Percentiles rank a stretch among this genome's conserved stretches.
Conservation (phyloP, 2,888 invertebrate genomes). For the Plagodis dolabraria region DNA sequence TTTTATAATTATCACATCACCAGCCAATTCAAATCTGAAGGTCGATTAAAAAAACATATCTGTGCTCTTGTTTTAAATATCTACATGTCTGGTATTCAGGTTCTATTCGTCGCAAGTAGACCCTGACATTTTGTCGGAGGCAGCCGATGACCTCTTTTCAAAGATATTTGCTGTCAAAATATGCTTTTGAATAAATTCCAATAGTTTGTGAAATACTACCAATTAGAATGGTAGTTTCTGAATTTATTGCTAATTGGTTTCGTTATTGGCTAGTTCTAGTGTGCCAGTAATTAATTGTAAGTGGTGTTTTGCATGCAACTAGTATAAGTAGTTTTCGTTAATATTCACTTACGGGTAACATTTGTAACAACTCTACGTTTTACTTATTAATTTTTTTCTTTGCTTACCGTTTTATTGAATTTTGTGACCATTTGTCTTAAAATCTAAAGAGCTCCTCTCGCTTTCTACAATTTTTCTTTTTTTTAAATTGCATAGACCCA, state of each 20-base stretch:
- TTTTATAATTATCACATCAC: no score
- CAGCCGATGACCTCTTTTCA: slow-evolving; percentile 63
- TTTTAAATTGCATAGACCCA: no score
- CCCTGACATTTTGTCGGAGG: slow-evolving; percentile 76
- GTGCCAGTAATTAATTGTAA: slow-evolving; percentile 21
- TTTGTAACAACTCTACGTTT: no score
- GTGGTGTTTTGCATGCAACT: slow-evolving; percentile 20
- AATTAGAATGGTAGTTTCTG: slow-evolving; percentile 37
- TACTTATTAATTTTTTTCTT: no score
- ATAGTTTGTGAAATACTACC: slow-evolving; percentile 39
- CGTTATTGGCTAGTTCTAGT: slow-evolving; percentile 27
- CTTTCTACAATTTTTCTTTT: no score
- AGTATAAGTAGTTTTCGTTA: not conserved
- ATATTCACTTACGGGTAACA: no score
- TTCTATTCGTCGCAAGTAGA: slow-evolving; percentile 52
- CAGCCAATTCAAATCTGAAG: slow-evolving; percentile 12
- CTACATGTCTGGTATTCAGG: slow-evolving; percentile 62
- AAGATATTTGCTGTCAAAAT: slow-evolving; percentile 53
- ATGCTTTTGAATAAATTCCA: slow-evolving; percentile 49
- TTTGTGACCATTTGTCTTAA: no score
- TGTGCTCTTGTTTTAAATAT: slow-evolving; percentile 27
- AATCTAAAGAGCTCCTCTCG: no score
- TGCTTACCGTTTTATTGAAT: no score
- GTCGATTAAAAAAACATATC: slow-evolving; percentile 17
- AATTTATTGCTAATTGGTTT: slow-evolving; percentile 37